Conservation (phyloP, 2,797 vertebrate species). For the Cuniculus paca region DNA sequence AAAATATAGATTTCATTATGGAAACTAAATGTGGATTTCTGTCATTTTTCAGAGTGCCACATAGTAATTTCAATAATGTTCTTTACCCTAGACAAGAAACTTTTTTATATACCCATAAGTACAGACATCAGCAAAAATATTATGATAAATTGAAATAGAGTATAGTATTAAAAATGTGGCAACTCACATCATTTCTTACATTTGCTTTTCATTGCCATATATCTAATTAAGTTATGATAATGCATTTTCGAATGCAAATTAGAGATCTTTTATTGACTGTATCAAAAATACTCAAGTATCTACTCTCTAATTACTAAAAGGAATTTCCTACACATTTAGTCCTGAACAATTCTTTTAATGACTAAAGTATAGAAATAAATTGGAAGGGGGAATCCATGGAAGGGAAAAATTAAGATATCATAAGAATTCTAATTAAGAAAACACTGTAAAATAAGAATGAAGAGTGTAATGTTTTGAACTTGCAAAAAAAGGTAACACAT, state of each 20-base stretch:
- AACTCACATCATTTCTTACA: neutral
- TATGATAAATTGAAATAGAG: slow-evolving; percentile 48
- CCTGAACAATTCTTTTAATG: neutral
- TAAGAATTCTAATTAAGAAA: neutral
- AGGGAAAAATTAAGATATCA: neutral
- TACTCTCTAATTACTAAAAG: neutral
- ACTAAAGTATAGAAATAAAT: slow-evolving; percentile 34
- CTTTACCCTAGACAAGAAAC: slow-evolving; percentile 42
- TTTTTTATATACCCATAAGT: slow-evolving; percentile 53
- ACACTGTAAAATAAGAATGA: neutral
- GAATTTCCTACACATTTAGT: neutral
- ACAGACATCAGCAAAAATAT: slow-evolving; percentile 59
- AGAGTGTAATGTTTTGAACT: neutral
- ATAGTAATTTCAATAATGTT: slow-evolving; percentile 79
- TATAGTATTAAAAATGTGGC: slow-evolving; percentile 56
- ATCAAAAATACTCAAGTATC: slow-evolving; percentile 54
- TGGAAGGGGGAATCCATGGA: neutral
- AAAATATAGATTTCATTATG: slow-evolving; percentile 77
- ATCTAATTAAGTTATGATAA: slow-evolving; percentile 25
- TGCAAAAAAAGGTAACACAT: neutral
- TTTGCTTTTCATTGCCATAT: slow-evolving; percentile 45
- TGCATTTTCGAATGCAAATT: slow-evolving; percentile 53
- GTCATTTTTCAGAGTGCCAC: slow-evolving; percentile 76
- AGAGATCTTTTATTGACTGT: neutral
- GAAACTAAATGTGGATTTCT: slow-evolving; percentile 71